Conservation (phyloP, 1,140 invertebrate genomes). For the Camponotus pennsylvanicus region DNA sequence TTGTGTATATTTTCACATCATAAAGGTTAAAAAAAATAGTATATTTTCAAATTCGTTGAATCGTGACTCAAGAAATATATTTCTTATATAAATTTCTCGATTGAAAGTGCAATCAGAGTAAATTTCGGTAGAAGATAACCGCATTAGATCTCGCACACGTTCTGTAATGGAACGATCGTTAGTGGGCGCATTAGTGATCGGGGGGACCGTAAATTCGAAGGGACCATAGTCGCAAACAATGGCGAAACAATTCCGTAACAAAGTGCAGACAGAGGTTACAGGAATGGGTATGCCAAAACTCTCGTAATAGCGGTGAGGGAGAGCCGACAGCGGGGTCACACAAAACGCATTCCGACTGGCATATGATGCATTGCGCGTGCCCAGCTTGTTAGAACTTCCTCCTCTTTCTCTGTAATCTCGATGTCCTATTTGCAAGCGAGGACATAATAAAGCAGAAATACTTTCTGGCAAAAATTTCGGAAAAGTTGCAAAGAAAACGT, state of each 20-base stretch:
- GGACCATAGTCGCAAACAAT: conserved; percentile 74
- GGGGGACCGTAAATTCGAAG: conserved; percentile 69
- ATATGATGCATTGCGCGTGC: conserved; percentile 64
- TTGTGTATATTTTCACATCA: too few relatives aligned
- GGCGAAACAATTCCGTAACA: conserved; percentile 77
- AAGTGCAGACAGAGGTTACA: conserved; percentile 52
- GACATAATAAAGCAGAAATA: neutral
- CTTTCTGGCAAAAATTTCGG: neutral
- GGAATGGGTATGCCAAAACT: conserved; percentile 53
- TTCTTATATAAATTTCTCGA: neutral
- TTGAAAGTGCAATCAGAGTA: neutral
- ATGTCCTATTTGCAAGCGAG: neutral
- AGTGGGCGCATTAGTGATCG: conserved; percentile 71
- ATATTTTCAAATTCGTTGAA: neutral
- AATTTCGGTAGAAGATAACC: conserved; percentile 37
- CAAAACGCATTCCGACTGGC: conserved; percentile 66
- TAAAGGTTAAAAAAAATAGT: too few relatives aligned
- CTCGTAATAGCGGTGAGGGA: conserved; percentile 46
- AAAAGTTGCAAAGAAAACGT: too few relatives aligned
- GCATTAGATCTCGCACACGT: conserved; percentile 33
- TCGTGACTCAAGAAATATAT: neutral
- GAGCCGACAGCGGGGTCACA: conserved; percentile 39
- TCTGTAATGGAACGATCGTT: conserved; percentile 73
- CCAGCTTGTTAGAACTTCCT: conserved; percentile 49
- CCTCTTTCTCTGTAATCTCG: conserved; percentile 3